A percentile compares a stretch with the other conserved stretches of the same genome.
Evolutionary conservation across 2,797 vertebrate genomes (phyloP).

Genomic region (Oreortyx pictus): DNA sequence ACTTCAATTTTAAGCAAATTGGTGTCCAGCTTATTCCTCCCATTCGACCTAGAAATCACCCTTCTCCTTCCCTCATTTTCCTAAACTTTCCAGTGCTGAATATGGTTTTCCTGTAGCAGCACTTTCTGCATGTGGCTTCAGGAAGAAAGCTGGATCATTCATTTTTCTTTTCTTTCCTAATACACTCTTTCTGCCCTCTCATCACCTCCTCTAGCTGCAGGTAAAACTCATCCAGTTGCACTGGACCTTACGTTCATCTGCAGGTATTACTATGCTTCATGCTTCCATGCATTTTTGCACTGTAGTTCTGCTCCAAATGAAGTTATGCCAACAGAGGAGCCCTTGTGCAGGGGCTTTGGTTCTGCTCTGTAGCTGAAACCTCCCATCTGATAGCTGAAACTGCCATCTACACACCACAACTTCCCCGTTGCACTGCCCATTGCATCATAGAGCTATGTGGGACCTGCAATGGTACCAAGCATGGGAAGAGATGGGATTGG

Average conservation of each 20-base stretch:
- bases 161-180: neutral
- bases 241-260: neutral
- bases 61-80: neutral
- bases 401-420: neutral
- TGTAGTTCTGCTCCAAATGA: fast-evolving
- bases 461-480: neutral
- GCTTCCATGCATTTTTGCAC: neutral
- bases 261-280: neutral
- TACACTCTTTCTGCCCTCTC: neutral
- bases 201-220: neutral
- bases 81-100: neutral
- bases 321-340: neutral
- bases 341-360: neutral
- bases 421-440: neutral
- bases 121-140: neutral
- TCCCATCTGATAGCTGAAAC: neutral
- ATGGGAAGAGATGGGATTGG: neutral
- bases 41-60: too few relatives aligned
- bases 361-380: neutral
- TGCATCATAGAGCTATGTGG: neutral
- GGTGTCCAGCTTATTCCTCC: neutral
- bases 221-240: neutral
- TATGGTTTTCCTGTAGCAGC: neutral
- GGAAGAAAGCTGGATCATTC: neutral
- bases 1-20: neutral